Conservation (phyloP, 2,888 invertebrate genomes). For the Sialis lutaria region DNA sequence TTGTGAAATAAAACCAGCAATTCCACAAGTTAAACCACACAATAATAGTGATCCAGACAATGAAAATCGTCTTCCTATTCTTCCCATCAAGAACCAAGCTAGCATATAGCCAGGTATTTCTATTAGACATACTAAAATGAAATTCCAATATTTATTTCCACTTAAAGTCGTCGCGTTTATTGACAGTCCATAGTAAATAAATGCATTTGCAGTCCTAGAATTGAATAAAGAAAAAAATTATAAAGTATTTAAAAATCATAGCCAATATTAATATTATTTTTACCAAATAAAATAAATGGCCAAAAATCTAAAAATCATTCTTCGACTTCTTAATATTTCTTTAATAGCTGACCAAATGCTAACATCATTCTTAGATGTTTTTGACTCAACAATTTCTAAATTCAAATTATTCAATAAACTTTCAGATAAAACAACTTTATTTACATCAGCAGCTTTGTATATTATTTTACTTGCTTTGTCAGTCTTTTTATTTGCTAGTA, state of each 20-base stretch:
- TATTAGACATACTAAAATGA: slow-evolving; percentile 38
- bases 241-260: neutral
- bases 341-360: slow-evolving; percentile 25
- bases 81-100: slow-evolving; percentile 31
- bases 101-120: slow-evolving; percentile 41
- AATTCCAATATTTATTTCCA: slow-evolving; percentile 51
- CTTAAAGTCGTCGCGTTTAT: slow-evolving; percentile 45
- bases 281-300: slow-evolving; percentile 33
- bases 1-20: slow-evolving; percentile 32
- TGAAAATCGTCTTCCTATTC: slow-evolving; percentile 31
- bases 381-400: slow-evolving; percentile 8
- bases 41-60: slow-evolving; percentile 32
- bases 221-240: slow-evolving; percentile 1
- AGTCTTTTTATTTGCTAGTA: slow-evolving; percentile 34
- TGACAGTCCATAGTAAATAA: slow-evolving; percentile 51
- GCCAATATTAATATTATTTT: slow-evolving; percentile 7
- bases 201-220: slow-evolving; percentile 40
- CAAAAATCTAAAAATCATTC: slow-evolving; percentile 26
- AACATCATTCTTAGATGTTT: neutral
- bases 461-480: slow-evolving; percentile 36
- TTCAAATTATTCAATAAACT: slow-evolving; percentile 26
- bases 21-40: slow-evolving; percentile 33
- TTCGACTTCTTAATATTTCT: slow-evolving; percentile 26
- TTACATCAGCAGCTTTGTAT: slow-evolving; percentile 33
- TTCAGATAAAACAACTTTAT: slow-evolving; percentile 30